Conservation (phyloP, 2,113 vertebrate species). For the Cinclus cinclus region DNA sequence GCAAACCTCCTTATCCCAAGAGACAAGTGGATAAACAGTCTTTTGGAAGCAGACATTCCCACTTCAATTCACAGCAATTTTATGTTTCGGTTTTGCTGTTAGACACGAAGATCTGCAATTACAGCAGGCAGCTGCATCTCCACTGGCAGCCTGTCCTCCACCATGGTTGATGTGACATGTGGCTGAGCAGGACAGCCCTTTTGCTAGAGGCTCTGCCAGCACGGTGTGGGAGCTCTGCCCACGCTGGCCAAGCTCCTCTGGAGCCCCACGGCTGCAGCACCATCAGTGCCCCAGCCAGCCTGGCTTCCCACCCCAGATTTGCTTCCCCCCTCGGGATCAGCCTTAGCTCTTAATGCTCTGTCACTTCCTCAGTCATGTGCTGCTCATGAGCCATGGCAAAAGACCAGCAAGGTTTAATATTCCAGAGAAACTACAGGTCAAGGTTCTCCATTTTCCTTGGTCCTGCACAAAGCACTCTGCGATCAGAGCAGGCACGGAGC, state of each 20-base stretch:
- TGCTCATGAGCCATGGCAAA: not conserved
- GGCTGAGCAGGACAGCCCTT: not conserved
- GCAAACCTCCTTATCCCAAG: not conserved
- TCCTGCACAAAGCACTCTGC: not conserved
- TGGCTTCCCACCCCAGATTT: not conserved
- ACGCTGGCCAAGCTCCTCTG: fast-evolving
- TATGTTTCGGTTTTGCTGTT: not conserved
- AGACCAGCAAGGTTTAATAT: not conserved
- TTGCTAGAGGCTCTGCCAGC: not conserved
- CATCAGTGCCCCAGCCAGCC: not conserved
- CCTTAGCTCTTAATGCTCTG: not conserved
- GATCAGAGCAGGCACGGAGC: slow-evolving; percentile 42
- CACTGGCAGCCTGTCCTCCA: not conserved
- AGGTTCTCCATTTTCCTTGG: not conserved
- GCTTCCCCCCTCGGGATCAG: not conserved
- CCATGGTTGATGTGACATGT: fast-evolving
- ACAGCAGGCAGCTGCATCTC: not conserved
- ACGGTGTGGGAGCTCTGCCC: not conserved
- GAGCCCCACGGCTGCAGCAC: not conserved
- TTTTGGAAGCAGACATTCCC: not conserved
- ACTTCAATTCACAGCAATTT: not conserved
- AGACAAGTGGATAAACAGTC: not conserved
- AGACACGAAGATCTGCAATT: not conserved
- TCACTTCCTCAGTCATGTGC: not conserved
- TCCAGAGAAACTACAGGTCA: slow-evolving; percentile 9